Evolutionary conservation across 2,113 vertebrate species (phyloP).

Genomic region (Neolamprologus longior): DNA sequence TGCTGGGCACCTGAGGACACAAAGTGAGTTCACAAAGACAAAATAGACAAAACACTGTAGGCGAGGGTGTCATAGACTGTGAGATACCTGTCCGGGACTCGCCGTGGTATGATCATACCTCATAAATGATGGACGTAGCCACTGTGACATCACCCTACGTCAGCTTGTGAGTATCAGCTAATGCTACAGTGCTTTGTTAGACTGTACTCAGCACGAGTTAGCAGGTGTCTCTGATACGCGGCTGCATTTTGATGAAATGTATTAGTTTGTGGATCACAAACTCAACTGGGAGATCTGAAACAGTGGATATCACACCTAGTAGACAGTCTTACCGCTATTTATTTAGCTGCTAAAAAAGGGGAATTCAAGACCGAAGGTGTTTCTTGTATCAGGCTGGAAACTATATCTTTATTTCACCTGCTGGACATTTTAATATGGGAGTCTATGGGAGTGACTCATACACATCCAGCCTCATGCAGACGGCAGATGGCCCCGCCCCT

Average conservation of each 20-base stretch:
- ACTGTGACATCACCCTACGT: background rate
- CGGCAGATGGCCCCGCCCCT: background rate
- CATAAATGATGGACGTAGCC: background rate
- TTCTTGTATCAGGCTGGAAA: background rate
- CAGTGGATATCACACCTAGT: fast-evolving
- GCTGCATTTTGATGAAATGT: background rate
- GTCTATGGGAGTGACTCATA: background rate
- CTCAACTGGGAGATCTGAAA: background rate
- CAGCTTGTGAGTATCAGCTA: background rate
- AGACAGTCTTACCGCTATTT: background rate
- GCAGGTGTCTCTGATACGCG: background rate
- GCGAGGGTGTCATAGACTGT: background rate
- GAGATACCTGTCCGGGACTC: background rate
- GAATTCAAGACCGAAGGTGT: background rate
- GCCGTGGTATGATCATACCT: background rate
- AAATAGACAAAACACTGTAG: background rate
- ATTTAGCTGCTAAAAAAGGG: background rate
- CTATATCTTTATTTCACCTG: background rate
- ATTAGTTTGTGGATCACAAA: background rate
- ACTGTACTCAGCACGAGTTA: background rate
- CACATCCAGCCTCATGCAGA: background rate
- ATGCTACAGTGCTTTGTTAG: background rate
- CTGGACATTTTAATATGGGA: background rate
- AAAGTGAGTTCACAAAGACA: background rate
- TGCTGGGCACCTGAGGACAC: background rate